Conservation (phyloP, 1,140 invertebrate genomes). For the Tetraneura akinire region DNA sequence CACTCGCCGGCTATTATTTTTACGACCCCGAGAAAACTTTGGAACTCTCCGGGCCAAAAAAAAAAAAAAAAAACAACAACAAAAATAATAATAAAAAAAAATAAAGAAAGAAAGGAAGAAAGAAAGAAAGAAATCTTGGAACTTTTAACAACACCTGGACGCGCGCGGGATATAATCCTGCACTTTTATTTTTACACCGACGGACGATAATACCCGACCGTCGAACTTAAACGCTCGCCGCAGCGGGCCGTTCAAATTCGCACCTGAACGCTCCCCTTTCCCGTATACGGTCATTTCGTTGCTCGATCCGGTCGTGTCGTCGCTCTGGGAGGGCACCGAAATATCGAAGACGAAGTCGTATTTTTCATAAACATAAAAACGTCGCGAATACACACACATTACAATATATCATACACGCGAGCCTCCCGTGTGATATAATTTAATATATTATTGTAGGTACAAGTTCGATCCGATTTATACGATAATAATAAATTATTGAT, state of each 20-base stretch:
- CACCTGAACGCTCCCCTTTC: not conserved
- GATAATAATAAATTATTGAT: not conserved
- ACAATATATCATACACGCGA: no score
- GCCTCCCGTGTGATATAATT: no score
- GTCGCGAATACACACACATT: not conserved
- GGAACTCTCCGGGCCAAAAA: not conserved
- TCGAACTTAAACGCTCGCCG: no score
- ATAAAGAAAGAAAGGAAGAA: no score
- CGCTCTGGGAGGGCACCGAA: no score
- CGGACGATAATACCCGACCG: constrained; percentile 3
- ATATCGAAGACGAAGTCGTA: not conserved
- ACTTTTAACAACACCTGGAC: constrained; percentile 40
- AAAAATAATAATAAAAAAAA: no score
- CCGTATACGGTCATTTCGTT: not conserved
- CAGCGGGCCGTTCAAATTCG: constrained; percentile 4
- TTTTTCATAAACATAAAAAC: not conserved
- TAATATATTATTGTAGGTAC: no score
- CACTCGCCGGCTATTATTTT: constrained; percentile 29
- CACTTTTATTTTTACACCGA: not conserved
- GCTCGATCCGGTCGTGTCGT: not conserved
- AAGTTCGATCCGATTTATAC: not conserved
- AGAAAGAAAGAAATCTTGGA: not conserved
- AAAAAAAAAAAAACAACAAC: not conserved
- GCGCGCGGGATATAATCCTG: not conserved
- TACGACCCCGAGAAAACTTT: constrained; percentile 29